Conservation (phyloP, 2,113 vertebrate genomes). For the Rhinolophus sinicus region DNA sequence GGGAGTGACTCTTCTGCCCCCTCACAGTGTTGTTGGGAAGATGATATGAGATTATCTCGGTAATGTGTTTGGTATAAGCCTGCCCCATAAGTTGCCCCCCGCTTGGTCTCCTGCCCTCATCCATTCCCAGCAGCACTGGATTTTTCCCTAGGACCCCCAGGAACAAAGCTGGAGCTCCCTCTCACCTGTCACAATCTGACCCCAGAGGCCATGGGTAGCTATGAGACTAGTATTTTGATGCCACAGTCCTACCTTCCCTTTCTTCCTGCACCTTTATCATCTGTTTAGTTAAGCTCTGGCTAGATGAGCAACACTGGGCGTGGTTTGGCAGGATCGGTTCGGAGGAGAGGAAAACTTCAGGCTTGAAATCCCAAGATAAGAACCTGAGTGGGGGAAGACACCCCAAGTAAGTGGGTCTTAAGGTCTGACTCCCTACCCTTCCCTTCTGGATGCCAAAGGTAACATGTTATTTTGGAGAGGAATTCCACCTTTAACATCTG, state of each 20-base stretch:
- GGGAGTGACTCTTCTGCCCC: not conserved
- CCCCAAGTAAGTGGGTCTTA: not conserved
- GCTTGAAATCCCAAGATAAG: constrained; percentile 31
- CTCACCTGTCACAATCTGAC: not conserved
- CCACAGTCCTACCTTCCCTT: constrained; percentile 35
- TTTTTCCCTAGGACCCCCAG: not conserved
- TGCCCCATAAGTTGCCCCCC: not conserved
- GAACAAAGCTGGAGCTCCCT: not conserved
- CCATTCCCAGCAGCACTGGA: not conserved
- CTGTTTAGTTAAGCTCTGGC: constrained; percentile 57
- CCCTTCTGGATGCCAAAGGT: constrained; percentile 15
- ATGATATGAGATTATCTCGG: not conserved
- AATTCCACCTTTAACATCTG: not conserved
- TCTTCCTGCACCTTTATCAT: constrained; percentile 38
- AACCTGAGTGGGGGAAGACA: not conserved
- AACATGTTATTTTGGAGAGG: not conserved
- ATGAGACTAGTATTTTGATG: not conserved
- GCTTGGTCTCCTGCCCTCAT: not conserved
- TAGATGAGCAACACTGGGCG: constrained; percentile 1
- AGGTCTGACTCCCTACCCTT: not conserved
- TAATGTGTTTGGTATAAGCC: not conserved
- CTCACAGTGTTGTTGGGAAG: not conserved
- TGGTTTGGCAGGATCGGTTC: constrained; percentile 18
- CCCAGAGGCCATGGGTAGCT: not conserved
- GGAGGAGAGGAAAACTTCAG: constrained; percentile 5